phyloP scores from a whole-genome alignment of 2,888 invertebrate species.

The Diaprepes abbreviatus region DNA sequence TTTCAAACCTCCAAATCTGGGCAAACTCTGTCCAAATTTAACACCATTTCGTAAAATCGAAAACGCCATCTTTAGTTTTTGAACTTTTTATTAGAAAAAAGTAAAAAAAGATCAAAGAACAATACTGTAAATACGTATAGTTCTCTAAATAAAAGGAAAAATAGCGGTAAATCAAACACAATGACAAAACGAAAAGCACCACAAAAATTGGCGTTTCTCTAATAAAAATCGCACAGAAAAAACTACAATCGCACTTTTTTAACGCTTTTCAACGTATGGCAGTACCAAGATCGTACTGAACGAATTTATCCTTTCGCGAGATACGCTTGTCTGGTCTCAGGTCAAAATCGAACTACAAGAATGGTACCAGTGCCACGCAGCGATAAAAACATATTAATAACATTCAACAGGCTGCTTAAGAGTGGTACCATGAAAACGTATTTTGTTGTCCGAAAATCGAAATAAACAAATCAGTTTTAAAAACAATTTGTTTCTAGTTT shows the following conservation, averaged over 20 bases:
- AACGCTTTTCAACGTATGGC: conserved; percentile 4
- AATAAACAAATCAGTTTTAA: no score
- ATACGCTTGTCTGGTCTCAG: not conserved
- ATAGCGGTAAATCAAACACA: not conserved
- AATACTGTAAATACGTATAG: no score
- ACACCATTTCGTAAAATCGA: conserved; percentile 68
- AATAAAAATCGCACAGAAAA: not conserved
- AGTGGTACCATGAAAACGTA: conserved; percentile 3
- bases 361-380: conserved; percentile 4
- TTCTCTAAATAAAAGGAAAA: no score
- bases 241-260: no score
- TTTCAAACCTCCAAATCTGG: conserved; percentile 64
- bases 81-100: no score
- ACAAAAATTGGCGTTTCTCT: not conserved
- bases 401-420: not conserved
- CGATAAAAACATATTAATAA: conserved; percentile 6
- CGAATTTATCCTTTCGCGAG: not conserved
- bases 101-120: no score
- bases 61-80: conserved; percentile 67
- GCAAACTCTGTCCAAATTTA: conserved; percentile 63
- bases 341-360: conserved; percentile 30
- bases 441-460: not conserved
- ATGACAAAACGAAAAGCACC: not conserved
- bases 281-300: not conserved
- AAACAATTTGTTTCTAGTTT: no score